A percentile compares a stretch with the other conserved stretches of the same genome.
Evolutionary conservation across 2,113 vertebrate genomes (phyloP).

Genomic region (Galbula dea): DNA sequence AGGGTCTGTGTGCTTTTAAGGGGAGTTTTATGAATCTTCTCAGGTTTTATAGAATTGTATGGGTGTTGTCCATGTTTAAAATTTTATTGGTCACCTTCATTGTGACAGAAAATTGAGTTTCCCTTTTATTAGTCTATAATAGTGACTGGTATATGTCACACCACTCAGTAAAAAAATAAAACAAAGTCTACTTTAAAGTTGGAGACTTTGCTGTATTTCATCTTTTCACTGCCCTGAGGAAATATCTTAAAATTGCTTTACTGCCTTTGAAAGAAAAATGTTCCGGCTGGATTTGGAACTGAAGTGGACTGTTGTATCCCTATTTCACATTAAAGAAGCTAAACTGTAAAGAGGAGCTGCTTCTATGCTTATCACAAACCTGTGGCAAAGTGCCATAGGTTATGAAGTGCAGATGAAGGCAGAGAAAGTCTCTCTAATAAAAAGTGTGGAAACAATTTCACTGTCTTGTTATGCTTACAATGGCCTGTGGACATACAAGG

Average conservation of each 20-base stretch:
- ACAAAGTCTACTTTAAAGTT: conserved; percentile 4
- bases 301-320: neutral
- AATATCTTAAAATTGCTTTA: conserved; percentile 20
- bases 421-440: neutral
- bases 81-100: conserved; percentile 18
- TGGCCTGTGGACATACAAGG: neutral
- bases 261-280: conserved; percentile 8
- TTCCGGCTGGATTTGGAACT: neutral
- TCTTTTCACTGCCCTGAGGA: conserved; percentile 6
- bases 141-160: neutral
- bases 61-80: neutral
- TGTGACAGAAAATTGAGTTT: conserved; percentile 48
- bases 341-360: neutral
- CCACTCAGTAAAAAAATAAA: neutral
- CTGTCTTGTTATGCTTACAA: neutral
- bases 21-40: neutral
- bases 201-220: conserved; percentile 16
- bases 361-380: neutral
- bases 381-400: neutral
- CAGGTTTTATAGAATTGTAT: neutral
- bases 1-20: neutral
- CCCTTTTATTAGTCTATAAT: conserved; percentile 13
- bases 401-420: neutral
- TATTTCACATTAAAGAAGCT: neutral
- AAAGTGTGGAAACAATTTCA: neutral